Evolutionary conservation across 2,888 invertebrate genomes (phyloP).

Genomic region (Nomada ferruginata): DNA sequence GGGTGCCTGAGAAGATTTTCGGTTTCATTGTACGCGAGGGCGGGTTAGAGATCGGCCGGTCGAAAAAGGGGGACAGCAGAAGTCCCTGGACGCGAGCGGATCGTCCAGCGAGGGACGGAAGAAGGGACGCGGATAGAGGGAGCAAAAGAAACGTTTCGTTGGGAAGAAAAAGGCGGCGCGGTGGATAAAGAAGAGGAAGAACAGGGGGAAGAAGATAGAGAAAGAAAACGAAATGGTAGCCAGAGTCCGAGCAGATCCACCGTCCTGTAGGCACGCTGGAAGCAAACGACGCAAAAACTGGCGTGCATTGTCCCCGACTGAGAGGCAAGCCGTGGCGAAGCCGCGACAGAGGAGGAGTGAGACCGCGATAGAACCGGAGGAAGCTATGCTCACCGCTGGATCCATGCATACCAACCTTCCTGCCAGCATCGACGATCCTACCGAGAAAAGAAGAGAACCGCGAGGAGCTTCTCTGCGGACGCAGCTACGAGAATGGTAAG

Average conservation of each 20-base stretch:
- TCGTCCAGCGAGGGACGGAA: neutral
- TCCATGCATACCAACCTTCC: conserved; percentile 78
- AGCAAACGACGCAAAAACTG: conserved; percentile 83
- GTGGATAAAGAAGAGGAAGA: conserved; percentile 44
- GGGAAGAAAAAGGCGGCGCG: conserved; percentile 41
- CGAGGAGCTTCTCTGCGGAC: neutral
- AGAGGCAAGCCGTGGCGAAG: conserved; percentile 61
- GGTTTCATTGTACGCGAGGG: conserved; percentile 75
- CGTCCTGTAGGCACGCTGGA: conserved; percentile 73
- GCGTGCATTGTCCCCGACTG: conserved; percentile 81
- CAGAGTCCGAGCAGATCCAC: conserved; percentile 66
- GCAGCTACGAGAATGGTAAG: conserved; percentile 29
- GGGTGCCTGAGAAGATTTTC: conserved; percentile 75
- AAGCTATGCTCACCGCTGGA: conserved; percentile 64
- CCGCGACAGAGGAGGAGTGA: conserved; percentile 46
- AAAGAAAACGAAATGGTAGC: conserved; percentile 59
- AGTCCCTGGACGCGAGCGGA: neutral
- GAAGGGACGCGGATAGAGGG: neutral
- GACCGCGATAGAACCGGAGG: conserved; percentile 49
- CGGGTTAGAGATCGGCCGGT: conserved; percentile 47
- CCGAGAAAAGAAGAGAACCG: conserved; percentile 64
- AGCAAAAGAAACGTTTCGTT: conserved; percentile 38
- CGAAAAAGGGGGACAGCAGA: conserved; percentile 15
- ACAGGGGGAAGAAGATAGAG: conserved; percentile 58
- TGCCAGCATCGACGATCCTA: conserved; percentile 54